Evolutionary conservation across 2,797 vertebrate genomes (phyloP).

Genomic region (Sebastolobus altivelis): DNA sequence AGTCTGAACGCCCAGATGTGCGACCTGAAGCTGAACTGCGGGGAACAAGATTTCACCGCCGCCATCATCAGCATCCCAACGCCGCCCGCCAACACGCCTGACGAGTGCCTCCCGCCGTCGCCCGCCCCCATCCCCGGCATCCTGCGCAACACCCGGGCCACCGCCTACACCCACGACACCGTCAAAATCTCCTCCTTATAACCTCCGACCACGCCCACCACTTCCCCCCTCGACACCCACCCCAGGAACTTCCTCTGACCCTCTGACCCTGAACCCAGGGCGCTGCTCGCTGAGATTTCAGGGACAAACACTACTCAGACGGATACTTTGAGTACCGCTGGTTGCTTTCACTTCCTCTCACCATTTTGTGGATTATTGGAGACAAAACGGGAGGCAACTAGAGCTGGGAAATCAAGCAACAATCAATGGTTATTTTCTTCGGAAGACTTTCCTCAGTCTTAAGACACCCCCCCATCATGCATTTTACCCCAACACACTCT

Average conservation of each 20-base stretch:
- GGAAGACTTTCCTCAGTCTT: no score
- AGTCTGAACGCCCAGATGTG: slow-evolving; percentile 90
- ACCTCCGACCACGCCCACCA: slow-evolving; percentile 48
- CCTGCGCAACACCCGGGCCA: slow-evolving; percentile 89
- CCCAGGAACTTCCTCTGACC: slow-evolving; percentile 22
- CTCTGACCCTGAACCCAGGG: slow-evolving; percentile 40
- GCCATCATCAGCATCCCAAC: slow-evolving; percentile 95
- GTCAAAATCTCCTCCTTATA: slow-evolving; percentile 94
- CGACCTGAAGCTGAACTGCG: slow-evolving; percentile 91
- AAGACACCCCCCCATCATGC: background rate
- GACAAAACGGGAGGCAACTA: background rate
- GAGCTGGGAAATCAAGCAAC: background rate
- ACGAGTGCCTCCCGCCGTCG: slow-evolving; percentile 89
- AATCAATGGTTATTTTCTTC: background rate
- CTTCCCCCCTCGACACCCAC: background rate
- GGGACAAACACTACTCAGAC: background rate
- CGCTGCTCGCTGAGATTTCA: slow-evolving; percentile 26
- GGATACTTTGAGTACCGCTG: background rate
- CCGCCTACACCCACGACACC: slow-evolving; percentile 86
- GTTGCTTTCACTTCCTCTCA: slow-evolving; percentile 22
- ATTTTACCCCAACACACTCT: background rate
- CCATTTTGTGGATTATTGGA: slow-evolving; percentile 14
- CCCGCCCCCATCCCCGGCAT: slow-evolving; percentile 84
- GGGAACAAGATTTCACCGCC: slow-evolving; percentile 89
- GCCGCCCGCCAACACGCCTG: slow-evolving; percentile 91